Conservation (phyloP, 2,888 invertebrate species). For the Leptura quadrifasciata region DNA sequence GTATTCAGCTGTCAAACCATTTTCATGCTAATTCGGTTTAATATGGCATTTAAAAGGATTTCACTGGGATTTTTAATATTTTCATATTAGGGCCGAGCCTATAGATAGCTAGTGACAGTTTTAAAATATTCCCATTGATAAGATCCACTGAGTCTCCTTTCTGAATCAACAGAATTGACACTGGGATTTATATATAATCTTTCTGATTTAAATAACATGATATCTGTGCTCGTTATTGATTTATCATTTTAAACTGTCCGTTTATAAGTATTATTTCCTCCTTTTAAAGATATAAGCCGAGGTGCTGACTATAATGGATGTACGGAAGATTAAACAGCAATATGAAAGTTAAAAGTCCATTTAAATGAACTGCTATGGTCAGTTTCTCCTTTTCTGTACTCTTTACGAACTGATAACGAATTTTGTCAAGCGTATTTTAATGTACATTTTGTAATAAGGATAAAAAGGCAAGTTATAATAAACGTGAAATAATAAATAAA, state of each 20-base stretch:
- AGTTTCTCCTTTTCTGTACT: too few species aligned
- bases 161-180: constrained; percentile 56
- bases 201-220: constrained; percentile 44
- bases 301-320: constrained; percentile 38
- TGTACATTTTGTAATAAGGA: too few species aligned
- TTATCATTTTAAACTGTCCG: constrained; percentile 36
- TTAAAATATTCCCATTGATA: constrained; percentile 67
- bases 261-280: constrained; percentile 34
- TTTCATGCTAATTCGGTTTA: constrained; percentile 73
- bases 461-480: too few species aligned
- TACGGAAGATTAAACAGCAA: constrained; percentile 1
- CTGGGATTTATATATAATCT: constrained; percentile 58
- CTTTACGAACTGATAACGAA: too few species aligned
- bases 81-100: constrained; percentile 67
- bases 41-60: constrained; percentile 72
- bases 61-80: constrained; percentile 72
- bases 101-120: constrained; percentile 62
- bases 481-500: too few species aligned
- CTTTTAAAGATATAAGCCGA: constrained; percentile 31
- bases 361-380: not conserved
- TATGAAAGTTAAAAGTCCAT: not conserved
- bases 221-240: constrained; percentile 40
- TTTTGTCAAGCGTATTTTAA: too few species aligned
- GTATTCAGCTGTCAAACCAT: constrained; percentile 73
- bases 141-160: constrained; percentile 57